Evolutionary conservation across 2,113 vertebrate genomes (phyloP), one percentile per base, ranked within the genome.

Genomic region (Podilymbus podiceps): DNA sequence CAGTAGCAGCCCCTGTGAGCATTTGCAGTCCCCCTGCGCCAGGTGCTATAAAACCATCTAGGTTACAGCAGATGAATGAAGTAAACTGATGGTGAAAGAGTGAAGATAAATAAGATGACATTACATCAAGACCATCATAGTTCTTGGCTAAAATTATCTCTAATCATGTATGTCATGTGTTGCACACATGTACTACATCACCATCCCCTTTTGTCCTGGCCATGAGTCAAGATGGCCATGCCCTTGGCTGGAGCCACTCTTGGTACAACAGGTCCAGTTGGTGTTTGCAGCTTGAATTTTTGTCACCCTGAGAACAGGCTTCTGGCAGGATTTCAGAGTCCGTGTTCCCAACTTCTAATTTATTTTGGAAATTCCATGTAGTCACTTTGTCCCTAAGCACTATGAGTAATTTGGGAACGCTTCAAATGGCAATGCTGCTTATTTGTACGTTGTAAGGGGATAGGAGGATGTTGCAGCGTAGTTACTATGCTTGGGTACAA

Each of bases 121-220:
- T 69, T 92, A 68, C 89, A 81, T 55, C 46, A 62, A 63, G 15
- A 23, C 38, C 9, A 44, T 24, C n/a, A 35, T 20, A 24, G 2
- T 50, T 81, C n/a, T 80, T 67, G 72, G 17, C 35, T 84, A n/a
- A 18, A 83, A 38, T 6, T 9, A 2, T 46, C 55, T 74, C 27
- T 14, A 42, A 53, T 86, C 46, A 66, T 15, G 2, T 3, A 6
- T 20, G 7, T 66, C 1, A 2, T 59, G 42, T 84, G 33, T 63
- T 3, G 4, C 12, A 6, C 40, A 8, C 12, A 31, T 1, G 2
- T 6, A 7, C 9, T 47, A 8, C 2, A 0, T 22, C 64, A 22
- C n/a, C 40, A 11, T 42, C 20, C 77, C 42, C 68, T 47, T 47
- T 59, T 59, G 52, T 91, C 16, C n/a, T 63, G 60, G 18, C 15